phyloP scores from a whole-genome alignment of 2,888 invertebrate genomes.

The Pammene aurita region DNA sequence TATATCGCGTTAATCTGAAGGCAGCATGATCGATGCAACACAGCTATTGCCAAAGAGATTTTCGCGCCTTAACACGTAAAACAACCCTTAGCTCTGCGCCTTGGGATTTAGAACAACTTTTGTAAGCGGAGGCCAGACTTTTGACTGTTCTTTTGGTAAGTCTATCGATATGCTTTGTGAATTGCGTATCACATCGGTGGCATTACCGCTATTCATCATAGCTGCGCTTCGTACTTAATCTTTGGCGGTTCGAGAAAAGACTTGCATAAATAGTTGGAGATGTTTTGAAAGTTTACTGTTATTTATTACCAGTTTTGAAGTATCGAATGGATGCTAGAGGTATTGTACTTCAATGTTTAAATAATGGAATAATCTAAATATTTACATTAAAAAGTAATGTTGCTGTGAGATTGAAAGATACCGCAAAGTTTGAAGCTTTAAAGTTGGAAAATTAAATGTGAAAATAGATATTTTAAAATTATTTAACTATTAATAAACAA shows the following conservation, averaged over 20 bases:
- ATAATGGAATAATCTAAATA: too few relatives aligned
- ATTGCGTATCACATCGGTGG: not conserved
- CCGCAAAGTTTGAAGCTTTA: too few relatives aligned
- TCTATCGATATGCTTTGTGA: not conserved
- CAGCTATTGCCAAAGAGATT: not conserved
- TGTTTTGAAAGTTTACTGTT: constrained; percentile 1
- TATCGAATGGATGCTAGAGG: not conserved
- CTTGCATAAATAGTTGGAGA: not conserved
- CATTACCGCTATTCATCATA: constrained; percentile 8
- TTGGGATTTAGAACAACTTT: not conserved
- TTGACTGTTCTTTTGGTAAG: not conserved
- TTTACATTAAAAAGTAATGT: too few relatives aligned
- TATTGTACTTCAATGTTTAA: too few relatives aligned
- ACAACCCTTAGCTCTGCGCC: not conserved
- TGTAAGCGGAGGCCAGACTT: not conserved
- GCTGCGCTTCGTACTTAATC: constrained; percentile 5
- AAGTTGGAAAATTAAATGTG: too few relatives aligned
- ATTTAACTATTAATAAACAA: too few relatives aligned
- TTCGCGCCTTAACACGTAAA: too few relatives aligned
- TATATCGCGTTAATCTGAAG: constrained; percentile 18
- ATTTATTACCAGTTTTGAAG: not conserved
- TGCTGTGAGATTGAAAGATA: too few relatives aligned
- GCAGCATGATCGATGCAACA: constrained; percentile 17
- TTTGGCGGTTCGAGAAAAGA: not conserved
- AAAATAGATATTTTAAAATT: too few relatives aligned